A percentile compares a stretch with the other conserved stretches of the same genome.
These are phyloP conservation scores for Congeria kusceri DNA, from an alignment of 2,888 invertebrate species.

Conservation along the genomic window DNA sequence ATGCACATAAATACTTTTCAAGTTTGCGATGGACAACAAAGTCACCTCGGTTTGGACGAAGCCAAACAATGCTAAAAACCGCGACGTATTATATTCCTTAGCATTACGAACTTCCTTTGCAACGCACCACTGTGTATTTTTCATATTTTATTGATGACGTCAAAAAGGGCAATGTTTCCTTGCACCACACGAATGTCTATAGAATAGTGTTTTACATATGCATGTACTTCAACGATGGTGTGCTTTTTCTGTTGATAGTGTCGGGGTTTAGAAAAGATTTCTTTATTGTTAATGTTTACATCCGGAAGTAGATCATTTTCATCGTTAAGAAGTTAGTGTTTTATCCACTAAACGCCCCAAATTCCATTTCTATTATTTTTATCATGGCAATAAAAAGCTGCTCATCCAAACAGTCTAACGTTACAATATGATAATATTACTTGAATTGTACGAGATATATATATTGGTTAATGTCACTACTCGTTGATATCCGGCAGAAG, in stretches of 20 bases:
- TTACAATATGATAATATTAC: no score
- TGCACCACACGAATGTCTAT: slow-evolving; percentile 22
- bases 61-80: slow-evolving; percentile 55
- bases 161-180: background rate
- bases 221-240: no score
- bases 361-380: no score
- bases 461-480: no score
- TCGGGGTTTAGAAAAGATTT: slow-evolving; percentile 62
- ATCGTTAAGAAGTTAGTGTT: no score
- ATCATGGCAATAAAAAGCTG: no score
- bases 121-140: slow-evolving; percentile 53
- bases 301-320: slow-evolving; percentile 45
- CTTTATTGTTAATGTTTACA: slow-evolving; percentile 49
- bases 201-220: slow-evolving; percentile 48
- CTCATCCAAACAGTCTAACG: no score
- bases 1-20: slow-evolving; percentile 28
- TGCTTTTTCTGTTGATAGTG: slow-evolving; percentile 60
- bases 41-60: slow-evolving; percentile 2
- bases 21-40: slow-evolving; percentile 16
- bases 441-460: no score
- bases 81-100: slow-evolving; percentile 55
- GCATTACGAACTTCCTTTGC: slow-evolving; percentile 47
- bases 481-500: no score
- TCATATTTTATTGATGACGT: slow-evolving; percentile 38
- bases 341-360: no score